These are phyloP conservation scores for Drosophila lutescens DNA, from an alignment of 2,888 invertebrate species.

Conservation along the genomic window DNA sequence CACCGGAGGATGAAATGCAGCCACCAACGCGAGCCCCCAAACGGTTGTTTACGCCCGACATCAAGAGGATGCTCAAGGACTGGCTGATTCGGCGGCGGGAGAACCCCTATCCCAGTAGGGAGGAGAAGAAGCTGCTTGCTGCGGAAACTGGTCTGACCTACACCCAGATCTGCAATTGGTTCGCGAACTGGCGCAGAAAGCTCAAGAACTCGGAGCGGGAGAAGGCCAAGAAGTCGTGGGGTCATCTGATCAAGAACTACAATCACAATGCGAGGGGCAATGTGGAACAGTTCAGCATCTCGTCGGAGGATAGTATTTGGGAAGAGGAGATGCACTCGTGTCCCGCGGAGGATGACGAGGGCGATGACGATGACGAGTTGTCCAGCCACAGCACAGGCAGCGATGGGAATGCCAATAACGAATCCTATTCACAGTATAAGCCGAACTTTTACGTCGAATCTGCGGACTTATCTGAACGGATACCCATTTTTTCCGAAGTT, in stretches of 20 bases:
- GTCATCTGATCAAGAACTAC: slow-evolving; percentile 88
- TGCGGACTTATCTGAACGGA: slow-evolving; percentile 27
- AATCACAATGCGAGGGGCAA: slow-evolving; percentile 91
- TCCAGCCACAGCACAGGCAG: slow-evolving; percentile 70
- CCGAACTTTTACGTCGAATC: slow-evolving; percentile 68
- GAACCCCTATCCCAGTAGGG: slow-evolving; percentile 91
- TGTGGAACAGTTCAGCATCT: slow-evolving; percentile 92
- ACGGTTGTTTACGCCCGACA: slow-evolving; percentile 91
- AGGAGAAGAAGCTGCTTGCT: slow-evolving; percentile 90
- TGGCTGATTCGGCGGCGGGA: slow-evolving; percentile 91
- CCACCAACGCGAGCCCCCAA: slow-evolving; percentile 88
- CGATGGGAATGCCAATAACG: slow-evolving; percentile 63
- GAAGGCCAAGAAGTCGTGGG: slow-evolving; percentile 89
- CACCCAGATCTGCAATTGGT: slow-evolving; percentile 92
- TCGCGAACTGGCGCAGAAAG: slow-evolving; percentile 93
- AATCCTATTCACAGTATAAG: slow-evolving; percentile 47
- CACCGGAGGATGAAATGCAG: slow-evolving; percentile 84
- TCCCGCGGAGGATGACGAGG: slow-evolving; percentile 71
- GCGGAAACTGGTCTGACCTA: slow-evolving; percentile 91
- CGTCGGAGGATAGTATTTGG: slow-evolving; percentile 92
- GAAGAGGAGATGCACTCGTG: slow-evolving; percentile 85
- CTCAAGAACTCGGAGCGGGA: slow-evolving; percentile 90
- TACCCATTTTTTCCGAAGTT: slow-evolving; percentile 54
- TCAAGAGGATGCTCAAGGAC: slow-evolving; percentile 90
- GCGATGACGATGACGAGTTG: slow-evolving; percentile 58